Conservation (phyloP, 2,113 vertebrate species). For the Thunnus thynnus region DNA sequence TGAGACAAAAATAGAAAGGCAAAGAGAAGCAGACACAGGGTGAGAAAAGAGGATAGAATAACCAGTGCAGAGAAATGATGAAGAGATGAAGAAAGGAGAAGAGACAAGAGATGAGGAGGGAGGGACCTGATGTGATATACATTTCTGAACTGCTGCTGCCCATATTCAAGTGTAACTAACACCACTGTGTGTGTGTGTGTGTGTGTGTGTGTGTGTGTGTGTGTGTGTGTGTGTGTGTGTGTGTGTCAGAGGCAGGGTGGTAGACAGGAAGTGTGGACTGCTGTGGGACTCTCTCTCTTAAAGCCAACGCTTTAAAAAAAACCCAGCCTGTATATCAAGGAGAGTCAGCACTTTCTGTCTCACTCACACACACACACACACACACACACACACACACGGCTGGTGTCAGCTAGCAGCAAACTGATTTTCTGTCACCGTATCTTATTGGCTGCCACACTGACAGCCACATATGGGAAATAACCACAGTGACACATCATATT, state of each 20-base stretch:
- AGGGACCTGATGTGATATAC: conserved; percentile 16
- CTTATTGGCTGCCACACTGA: conserved; percentile 17
- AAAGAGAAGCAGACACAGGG: conserved; percentile 13
- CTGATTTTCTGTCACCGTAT: conserved; percentile 6
- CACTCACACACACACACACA: background rate
- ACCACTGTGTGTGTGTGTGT: conserved; percentile 27
- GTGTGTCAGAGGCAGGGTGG: conserved; percentile 35
- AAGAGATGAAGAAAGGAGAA: conserved; percentile 24
- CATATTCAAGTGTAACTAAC: conserved; percentile 59
- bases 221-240: conserved; percentile 26
- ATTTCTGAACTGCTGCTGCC: conserved; percentile 44
- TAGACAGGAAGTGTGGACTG: conserved; percentile 60
- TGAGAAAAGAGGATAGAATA: conserved; percentile 7
- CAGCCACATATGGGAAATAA: conserved; percentile 24
- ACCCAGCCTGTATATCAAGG: background rate
- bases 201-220: conserved; percentile 36
- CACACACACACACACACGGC: conserved; percentile 6
- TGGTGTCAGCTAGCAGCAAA: conserved; percentile 17
- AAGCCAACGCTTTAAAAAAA: conserved; percentile 36
- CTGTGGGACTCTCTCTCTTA: conserved; percentile 37
- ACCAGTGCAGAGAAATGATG: conserved; percentile 8
- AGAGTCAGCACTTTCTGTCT: conserved; percentile 61
- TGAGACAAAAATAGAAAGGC: conserved; percentile 54
- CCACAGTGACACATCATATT: conserved; percentile 44
- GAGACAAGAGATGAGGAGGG: background rate